Evolutionary conservation across 1,140 invertebrate species (phyloP).

Genomic region (Heliconius hermathena): DNA sequence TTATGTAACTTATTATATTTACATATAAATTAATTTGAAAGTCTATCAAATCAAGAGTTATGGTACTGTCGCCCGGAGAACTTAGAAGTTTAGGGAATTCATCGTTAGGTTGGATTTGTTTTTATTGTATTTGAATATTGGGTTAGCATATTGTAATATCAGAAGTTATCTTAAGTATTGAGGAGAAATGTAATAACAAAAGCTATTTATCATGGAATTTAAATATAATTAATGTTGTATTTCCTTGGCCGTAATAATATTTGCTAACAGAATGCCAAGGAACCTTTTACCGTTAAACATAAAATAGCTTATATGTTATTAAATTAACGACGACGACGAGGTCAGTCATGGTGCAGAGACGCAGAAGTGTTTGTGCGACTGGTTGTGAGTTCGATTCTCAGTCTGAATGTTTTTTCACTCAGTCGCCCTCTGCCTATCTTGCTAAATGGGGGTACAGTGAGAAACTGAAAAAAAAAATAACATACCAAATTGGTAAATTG

Average conservation of each 20-base stretch:
- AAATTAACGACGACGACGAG: no score
- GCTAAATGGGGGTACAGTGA: no score
- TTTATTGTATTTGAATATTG: not conserved
- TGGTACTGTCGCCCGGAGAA: not conserved
- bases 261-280: not conserved
- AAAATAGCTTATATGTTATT: no score
- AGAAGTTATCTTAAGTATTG: not conserved
- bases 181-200: not conserved
- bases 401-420: no score
- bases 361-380: no score
- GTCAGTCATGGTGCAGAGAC: no score
- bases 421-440: no score
- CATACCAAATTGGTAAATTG: no score
- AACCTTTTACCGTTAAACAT: not conserved
- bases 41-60: not conserved
- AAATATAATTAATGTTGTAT: not conserved
- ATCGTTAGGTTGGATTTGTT: not conserved
- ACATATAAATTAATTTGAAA: not conserved
- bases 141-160: conserved; percentile 11
- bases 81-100: not conserved
- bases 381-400: no score
- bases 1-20: no score
- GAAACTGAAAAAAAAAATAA: no score
- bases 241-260: not conserved
- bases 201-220: not conserved